Evolutionary conservation across 2,797 vertebrate species (phyloP).

Genomic region (Diplodus puntazzo): DNA sequence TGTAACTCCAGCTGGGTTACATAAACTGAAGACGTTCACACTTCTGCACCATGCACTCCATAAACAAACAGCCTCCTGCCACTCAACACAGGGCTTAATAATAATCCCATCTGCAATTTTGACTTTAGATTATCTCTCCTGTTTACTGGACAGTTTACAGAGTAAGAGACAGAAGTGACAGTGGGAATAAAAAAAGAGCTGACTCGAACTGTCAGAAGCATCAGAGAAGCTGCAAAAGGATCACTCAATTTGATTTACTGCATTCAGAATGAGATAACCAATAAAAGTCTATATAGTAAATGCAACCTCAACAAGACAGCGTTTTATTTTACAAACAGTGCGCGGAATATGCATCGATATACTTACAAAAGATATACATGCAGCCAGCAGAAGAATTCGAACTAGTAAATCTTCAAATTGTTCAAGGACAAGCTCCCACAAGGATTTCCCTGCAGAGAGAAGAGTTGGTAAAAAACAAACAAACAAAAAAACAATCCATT

Average conservation of each 20-base stretch:
- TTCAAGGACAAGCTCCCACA: slow-evolving; percentile 96
- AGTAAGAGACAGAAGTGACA: neutral
- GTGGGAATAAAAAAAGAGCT: neutral
- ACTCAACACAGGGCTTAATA: slow-evolving; percentile 35
- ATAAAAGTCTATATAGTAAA: neutral
- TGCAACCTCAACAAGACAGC: neutral
- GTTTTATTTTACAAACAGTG: neutral
- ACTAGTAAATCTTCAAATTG: slow-evolving; percentile 99
- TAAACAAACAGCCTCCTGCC: slow-evolving; percentile 30
- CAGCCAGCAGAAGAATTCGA: slow-evolving; percentile 97
- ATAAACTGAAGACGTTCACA: slow-evolving; percentile 80
- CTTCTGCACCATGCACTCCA: slow-evolving; percentile 55
- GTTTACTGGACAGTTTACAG: neutral
- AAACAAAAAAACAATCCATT: slow-evolving; percentile 1
- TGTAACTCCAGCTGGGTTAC: slow-evolving; percentile 64
- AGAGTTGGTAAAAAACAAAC: slow-evolving; percentile 15
- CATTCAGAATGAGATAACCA: neutral
- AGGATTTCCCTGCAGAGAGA: slow-evolving; percentile 92
- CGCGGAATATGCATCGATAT: slow-evolving; percentile 43
- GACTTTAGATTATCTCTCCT: slow-evolving; percentile 8
- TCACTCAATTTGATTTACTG: neutral
- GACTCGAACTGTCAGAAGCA: neutral
- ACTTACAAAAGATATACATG: slow-evolving; percentile 99
- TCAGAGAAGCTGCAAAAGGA: neutral
- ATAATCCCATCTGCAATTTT: slow-evolving; percentile 35